Percentiles rank a stretch among this genome's conserved stretches.
These are phyloP conservation scores for Drosophila prostipennis DNA, from an alignment of 2,888 invertebrate genomes.

Conservation along the genomic window DNA sequence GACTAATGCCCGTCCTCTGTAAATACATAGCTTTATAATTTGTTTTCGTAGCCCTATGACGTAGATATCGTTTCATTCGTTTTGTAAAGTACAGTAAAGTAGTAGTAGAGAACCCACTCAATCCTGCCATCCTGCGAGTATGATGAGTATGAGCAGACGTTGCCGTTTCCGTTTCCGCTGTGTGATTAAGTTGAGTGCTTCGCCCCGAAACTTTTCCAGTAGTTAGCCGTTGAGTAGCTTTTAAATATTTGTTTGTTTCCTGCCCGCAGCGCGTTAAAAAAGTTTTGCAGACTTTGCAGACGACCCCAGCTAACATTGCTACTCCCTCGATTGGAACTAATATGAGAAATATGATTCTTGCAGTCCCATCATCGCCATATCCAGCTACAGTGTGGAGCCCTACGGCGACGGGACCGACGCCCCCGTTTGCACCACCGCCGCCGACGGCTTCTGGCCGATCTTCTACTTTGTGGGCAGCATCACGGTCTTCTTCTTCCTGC, in stretches of 20 bases:
- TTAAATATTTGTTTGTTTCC: slow-evolving; percentile 57
- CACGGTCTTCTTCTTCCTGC: slow-evolving; percentile 93
- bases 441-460: slow-evolving; percentile 91
- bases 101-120: slow-evolving; percentile 27
- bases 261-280: slow-evolving; percentile 49
- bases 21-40: slow-evolving; percentile 50
- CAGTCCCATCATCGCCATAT: slow-evolving; percentile 94
- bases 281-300: slow-evolving; percentile 76
- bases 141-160: slow-evolving; percentile 49
- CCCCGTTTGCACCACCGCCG: slow-evolving; percentile 92
- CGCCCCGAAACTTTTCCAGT: slow-evolving; percentile 42
- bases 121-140: slow-evolving; percentile 24
- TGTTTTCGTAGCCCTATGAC: slow-evolving; percentile 34
- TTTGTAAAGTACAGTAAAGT: not conserved
- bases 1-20: slow-evolving; percentile 30
- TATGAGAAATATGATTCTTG: slow-evolving; percentile 44
- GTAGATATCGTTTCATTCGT: slow-evolving; percentile 16
- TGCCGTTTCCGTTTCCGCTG: slow-evolving; percentile 74
- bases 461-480: slow-evolving; percentile 92
- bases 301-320: slow-evolving; percentile 38
- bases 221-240: slow-evolving; percentile 53
- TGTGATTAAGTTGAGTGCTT: slow-evolving; percentile 66
- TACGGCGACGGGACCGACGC: slow-evolving; percentile 89
- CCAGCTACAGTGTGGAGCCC: slow-evolving; percentile 89
- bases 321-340: not conserved